Base-by-base conservation (phyloP, 1,140 invertebrate genomes). In the Heliothis virescens region DNA sequence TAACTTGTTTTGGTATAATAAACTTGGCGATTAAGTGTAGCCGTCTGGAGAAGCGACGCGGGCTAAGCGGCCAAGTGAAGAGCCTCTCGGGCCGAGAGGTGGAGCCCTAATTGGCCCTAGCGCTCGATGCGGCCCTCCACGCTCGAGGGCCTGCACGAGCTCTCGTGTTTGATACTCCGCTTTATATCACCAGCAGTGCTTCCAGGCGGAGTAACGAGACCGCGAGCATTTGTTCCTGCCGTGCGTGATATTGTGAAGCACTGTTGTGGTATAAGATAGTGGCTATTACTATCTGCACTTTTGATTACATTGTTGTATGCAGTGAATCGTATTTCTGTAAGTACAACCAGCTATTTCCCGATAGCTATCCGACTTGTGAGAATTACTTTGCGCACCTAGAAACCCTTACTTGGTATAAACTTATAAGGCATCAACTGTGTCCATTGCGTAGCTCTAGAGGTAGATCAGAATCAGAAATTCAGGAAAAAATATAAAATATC, bases 91-190 rank as follows among this genome's bases (percentile, higher is more conserved):
- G 50, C 65, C 47, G 50, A 80, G 79, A 34, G 55, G 57, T 60
- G 65, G 60, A 79, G 79, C 60, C 57, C 81, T 82, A 82, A 82
- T 82, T 82, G 81, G 81, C 78, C 57, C 73, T 53, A 21, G 53
- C 77, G 81, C 81, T 73, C 81, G 73, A 82, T 77, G 77, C 59
- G 59, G 60, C 79, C 67, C 79, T 79, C 60, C 34, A 52, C 9
- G 55, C 34, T 34, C n/a, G 16, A 79, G 78, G 41, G 48, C 72
- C 72, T 16, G 67, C 21, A 26, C 29, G 29, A n/a, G 16, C 63
- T 13, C 73, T 76, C 34, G 75, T 73, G 60, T 21, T 67, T 74
- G 76, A 82, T 81, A 73, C 52, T 41, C 15, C 48, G 67, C 67
- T 71, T 71, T 71, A 52, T 69, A 26, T 52, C 47, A 29, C n/a